Evolutionary conservation across 2,797 vertebrate genomes (phyloP), one percentile per base, ranked within the genome.

Genomic region (Sparus aurata): DNA sequence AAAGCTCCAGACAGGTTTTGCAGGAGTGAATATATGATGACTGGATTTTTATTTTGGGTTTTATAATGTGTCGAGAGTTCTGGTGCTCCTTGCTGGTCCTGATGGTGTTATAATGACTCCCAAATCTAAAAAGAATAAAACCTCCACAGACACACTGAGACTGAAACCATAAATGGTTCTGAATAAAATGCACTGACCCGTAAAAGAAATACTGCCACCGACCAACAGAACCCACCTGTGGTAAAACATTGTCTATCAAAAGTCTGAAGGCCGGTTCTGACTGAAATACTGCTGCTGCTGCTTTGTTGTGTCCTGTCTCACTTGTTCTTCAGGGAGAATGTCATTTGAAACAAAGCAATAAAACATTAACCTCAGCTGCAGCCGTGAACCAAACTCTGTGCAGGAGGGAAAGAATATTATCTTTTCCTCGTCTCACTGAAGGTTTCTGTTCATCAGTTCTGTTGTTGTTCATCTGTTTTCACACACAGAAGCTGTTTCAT

Each of bases 321-420:
- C 43, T 82, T 47, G 22, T 30, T 79, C 50, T 85, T 41, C 18
- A 20, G 61, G 41, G 74, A 58, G 73, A 85, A 76, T 69, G 5
- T 25, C 1, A 79, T 74, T 79, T 72, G 47, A 41, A 61, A 43
- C 85, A 89, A 87, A 69, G 66, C 81, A 89, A 86, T 87, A 80
- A 84, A 79, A 64, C 27, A 57, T 43, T 55, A 80, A 69, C 63
- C 60, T 73, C 55, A 8, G 73, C 79, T 55, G 75, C 52, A 34
- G 66, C 71, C 22, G 72, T 11, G 43, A 38, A 57, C 4, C 57
- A 68, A 61, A 65, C 49, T 68, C 50, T 23, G 47, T 12, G 25
- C 81, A 84, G 81, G 71, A 83, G 66, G 38, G 34, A 49, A 46
- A 25, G 49, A 70, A 77, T 50, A 79, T 71, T 47, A 80, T 69